These are phyloP conservation scores for Chirona hameri DNA, from an alignment of 2,888 invertebrate genomes.

Conservation along the genomic window DNA sequence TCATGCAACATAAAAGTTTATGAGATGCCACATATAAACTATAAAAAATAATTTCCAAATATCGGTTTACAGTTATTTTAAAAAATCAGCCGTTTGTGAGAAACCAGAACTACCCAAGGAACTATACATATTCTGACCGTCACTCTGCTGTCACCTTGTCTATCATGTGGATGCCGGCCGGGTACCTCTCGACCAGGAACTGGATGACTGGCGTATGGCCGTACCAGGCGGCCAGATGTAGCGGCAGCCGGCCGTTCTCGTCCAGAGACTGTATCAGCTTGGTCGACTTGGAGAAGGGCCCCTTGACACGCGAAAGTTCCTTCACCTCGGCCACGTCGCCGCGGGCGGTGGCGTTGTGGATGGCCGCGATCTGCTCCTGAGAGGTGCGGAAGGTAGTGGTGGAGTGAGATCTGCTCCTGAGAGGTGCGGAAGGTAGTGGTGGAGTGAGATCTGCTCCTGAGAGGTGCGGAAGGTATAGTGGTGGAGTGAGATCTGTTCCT, in stretches of 20 bases:
- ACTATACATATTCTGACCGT: no score
- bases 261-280: constrained; percentile 54
- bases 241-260: constrained; percentile 71
- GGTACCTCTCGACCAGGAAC: constrained; percentile 54
- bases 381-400: constrained; percentile 4
- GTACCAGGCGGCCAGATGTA: constrained; percentile 80
- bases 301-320: constrained; percentile 44
- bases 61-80: no score
- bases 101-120: no score
- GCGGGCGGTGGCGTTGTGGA: constrained; percentile 47
- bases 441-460: no score
- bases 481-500: background rate
- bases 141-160: constrained; percentile 45
- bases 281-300: constrained; percentile 66
- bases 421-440: background rate
- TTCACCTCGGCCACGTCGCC: constrained; percentile 47
- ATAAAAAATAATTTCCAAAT: no score
- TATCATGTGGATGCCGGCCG: constrained; percentile 47
- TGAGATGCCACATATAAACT: no score
- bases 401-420: background rate
- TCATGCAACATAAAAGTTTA: no score
- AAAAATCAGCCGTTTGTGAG: no score
- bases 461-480: no score
- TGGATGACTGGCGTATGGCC: constrained; percentile 75
- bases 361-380: constrained; percentile 47